Evolutionary conservation across 2,888 invertebrate genomes (phyloP), one percentile per base, ranked within the genome.

Genomic region (Tridacna crocea): DNA sequence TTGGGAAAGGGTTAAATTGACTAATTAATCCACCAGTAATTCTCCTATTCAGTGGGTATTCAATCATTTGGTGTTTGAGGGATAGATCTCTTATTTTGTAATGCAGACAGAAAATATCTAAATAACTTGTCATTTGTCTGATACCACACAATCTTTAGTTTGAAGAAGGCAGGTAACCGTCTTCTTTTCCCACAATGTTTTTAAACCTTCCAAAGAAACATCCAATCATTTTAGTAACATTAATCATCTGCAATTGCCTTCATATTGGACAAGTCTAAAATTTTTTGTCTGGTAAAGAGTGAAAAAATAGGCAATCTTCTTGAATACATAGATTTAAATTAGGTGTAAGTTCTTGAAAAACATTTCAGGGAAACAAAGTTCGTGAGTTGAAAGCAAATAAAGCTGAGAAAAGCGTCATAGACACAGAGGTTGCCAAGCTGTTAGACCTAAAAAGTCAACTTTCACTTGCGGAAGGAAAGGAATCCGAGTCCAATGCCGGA

Each of bases 381-480:
- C 95, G 98, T 70, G 95, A 96, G 80, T 92, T 98, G 26, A 98
- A 98, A 94, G 95, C 96, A 0, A 95, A 96, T 8, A 97, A 97
- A 63, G 96, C 96, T 78, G 96, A 96, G 85, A 98, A 98, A 94
- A 91, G 96, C 0, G 96, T 96, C 0, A 97, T 97, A 96, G 96
- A 97, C 91, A 97, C 97, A 0, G 97, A 97, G 94, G 97, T 98
- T 0, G 95, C 96, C 26, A 95, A 95, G 78, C 95, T 98, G 61
- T 94, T 98, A n/a, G 96, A 96, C 70, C 94, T 98, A 73, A 98
- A 98, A 94, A 96, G 96, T 87, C 96, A 96, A 90, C 95, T 98
- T 46, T 92, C 94, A 6, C 48, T 88, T 17, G 91, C 91, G 17
- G 91, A 92, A 77, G 92, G 92, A 17, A 77, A 83, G 17, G 87